phyloP scores from a whole-genome alignment of 2,797 vertebrate genomes.

The Falco novaeseelandiae region DNA sequence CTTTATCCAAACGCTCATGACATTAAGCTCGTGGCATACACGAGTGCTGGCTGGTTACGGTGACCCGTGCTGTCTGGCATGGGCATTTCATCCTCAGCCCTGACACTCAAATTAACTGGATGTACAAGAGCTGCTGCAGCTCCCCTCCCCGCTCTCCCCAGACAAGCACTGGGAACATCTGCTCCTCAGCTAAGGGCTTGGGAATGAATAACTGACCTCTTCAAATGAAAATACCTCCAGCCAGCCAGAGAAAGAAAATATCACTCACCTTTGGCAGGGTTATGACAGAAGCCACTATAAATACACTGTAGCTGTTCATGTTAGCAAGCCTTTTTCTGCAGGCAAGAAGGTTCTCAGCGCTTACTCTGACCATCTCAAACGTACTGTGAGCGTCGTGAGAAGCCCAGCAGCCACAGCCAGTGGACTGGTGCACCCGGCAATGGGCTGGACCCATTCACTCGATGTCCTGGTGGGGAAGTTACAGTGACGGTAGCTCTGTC shows the following conservation, averaged over 20 bases:
- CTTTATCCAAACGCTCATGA: not conserved
- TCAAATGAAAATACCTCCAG: not conserved
- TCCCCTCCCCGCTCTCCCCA: not conserved
- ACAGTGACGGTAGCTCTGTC: not conserved
- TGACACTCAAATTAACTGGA: not conserved
- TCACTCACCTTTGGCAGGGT: not conserved
- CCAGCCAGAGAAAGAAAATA: not conserved
- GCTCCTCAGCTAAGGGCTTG: not conserved
- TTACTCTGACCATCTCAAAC: not conserved
- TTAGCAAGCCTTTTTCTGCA: not conserved
- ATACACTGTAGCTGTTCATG: not conserved
- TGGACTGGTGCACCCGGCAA: not conserved
- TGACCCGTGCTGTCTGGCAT: not conserved
- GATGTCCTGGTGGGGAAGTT: not conserved
- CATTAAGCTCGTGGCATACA: not conserved
- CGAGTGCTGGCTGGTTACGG: not conserved
- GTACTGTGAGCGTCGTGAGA: accelerated
- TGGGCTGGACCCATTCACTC: not conserved
- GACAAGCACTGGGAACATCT: not conserved
- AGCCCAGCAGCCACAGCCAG: not conserved
- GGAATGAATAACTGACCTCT: not conserved
- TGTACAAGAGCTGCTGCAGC: not conserved
- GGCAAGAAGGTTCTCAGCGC: not conserved
- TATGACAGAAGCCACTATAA: not conserved
- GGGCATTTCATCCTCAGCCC: not conserved